Base-by-base conservation (phyloP, 2,888 invertebrate species). In the Andrena chrysosceles region DNA sequence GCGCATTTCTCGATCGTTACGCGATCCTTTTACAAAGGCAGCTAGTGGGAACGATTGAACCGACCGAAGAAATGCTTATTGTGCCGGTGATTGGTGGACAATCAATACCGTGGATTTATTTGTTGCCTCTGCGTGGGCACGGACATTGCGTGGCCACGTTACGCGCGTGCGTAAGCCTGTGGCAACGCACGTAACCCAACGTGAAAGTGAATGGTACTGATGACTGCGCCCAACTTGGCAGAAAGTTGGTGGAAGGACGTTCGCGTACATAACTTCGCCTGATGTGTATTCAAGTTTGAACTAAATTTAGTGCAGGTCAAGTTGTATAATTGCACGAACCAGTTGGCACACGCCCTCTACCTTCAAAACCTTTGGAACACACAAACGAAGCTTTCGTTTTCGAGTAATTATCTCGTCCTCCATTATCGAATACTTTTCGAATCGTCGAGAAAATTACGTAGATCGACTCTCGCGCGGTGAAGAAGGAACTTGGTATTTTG, bases 181-280 rank as follows among this genome's bases (percentile, higher is more conserved):
- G 42, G 42, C 42, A 42, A 42, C 16, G 64, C 64, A 56, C 42
- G 63, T 54, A 42, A 68, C 60, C 69, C 68, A 63, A 82, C 56
- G 80, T 68, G 83, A 88, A 87, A 86, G 87, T 75, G 84, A 88
- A 80, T 71, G 87, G 81, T 20, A 54, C 48, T 35, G 71, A 75
- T 74, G 75, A 63, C 23, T 68, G 52, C 31, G 69, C 42, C 20
- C 16, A 64, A 26, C 48, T 56, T 62, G 29, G 35, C 81, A 75
- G 69, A 83, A 81, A 88, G 77, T 77, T 67, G 85, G 78, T 26
- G 66, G 83, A 87, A 88, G 82, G 77, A 81, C 82, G 84, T 78
- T 29, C 16, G 35, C 26, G 23, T 20, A 63, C 54, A 42, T 54
- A 77, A 59, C 10, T 49, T 8, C 16, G n/a, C 2, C 26, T 16